Conservation (phyloP, 2,888 invertebrate genomes). For the Zaprionus bogoriensis region DNA sequence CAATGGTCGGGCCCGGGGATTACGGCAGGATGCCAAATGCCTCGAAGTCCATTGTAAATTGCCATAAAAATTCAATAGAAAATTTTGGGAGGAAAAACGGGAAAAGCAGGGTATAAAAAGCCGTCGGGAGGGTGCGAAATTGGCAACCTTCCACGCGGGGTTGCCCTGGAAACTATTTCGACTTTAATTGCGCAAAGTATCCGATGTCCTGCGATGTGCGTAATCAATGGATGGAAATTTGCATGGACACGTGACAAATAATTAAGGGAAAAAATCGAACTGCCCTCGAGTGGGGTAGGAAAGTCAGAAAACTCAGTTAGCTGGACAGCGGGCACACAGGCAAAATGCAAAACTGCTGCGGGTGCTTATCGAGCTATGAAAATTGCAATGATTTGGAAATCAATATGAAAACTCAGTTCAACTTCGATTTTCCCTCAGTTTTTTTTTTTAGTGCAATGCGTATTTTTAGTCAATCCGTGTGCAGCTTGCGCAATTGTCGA, state of each 20-base stretch:
- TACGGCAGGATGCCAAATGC: conserved; percentile 60
- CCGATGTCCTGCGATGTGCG: conserved; percentile 67
- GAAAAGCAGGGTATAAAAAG: background rate
- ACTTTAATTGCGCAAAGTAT: conserved; percentile 74
- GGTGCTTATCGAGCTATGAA: background rate
- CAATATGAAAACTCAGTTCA: no score
- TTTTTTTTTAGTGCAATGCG: conserved; percentile 36
- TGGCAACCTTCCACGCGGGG: conserved; percentile 37
- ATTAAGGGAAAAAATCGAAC: conserved; percentile 51
- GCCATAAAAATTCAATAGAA: conserved; percentile 76
- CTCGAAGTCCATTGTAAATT: conserved; percentile 65
- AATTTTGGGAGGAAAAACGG: conserved; percentile 56
- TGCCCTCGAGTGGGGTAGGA: background rate
- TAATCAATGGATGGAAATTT: conserved; percentile 77
- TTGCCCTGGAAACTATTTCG: conserved; percentile 22
- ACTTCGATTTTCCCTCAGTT: background rate
- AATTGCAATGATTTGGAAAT: background rate
- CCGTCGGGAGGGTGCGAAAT: conserved; percentile 33
- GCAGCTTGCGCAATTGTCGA: conserved; percentile 22
- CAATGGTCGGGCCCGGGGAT: conserved; percentile 55
- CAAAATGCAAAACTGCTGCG: background rate
- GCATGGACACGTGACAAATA: conserved; percentile 81
- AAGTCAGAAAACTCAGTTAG: background rate
- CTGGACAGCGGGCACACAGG: conserved; percentile 12
- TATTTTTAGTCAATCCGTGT: conserved; percentile 48